Evolutionary conservation across 2,888 invertebrate species (phyloP).

Genomic region (Lithophane socia): DNA sequence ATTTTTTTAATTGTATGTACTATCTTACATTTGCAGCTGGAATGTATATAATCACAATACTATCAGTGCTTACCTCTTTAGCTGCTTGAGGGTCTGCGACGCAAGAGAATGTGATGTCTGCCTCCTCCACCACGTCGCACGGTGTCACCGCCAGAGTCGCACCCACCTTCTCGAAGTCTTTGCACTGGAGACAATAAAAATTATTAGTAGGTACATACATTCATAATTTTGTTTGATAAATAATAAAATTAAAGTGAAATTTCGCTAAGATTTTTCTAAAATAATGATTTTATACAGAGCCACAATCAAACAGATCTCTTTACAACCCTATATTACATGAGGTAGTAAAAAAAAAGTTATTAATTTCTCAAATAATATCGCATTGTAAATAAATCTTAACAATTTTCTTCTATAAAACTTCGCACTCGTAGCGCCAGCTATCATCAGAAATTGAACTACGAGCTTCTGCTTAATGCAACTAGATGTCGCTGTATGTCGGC

Average conservation of each 20-base stretch:
- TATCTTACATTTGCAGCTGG: too few species aligned
- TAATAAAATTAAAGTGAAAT: background rate
- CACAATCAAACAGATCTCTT: background rate
- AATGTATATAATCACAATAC: background rate
- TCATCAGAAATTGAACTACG: background rate
- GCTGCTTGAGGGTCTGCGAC: slow-evolving; percentile 98
- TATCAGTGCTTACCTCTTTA: slow-evolving; percentile 93
- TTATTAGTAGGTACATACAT: slow-evolving; percentile 3
- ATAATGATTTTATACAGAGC: background rate
- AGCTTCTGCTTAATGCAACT: slow-evolving; percentile 49
- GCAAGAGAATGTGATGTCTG: slow-evolving; percentile 98
- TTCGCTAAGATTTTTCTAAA: background rate
- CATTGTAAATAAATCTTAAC: background rate
- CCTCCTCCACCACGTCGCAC: slow-evolving; percentile 97
- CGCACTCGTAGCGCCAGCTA: slow-evolving; percentile 74
- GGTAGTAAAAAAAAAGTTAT: background rate
- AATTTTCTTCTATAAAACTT: background rate
- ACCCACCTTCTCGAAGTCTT: slow-evolving; percentile 96
- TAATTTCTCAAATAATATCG: background rate
- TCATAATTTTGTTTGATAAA: background rate
- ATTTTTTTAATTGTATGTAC: too few species aligned
- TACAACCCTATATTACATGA: background rate
- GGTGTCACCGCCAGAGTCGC: slow-evolving; percentile 97
- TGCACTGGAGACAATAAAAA: slow-evolving; percentile 91
- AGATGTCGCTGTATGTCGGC: slow-evolving; percentile 81